Conservation (phyloP, 1,140 invertebrate species). For the Cylas formicarius region DNA sequence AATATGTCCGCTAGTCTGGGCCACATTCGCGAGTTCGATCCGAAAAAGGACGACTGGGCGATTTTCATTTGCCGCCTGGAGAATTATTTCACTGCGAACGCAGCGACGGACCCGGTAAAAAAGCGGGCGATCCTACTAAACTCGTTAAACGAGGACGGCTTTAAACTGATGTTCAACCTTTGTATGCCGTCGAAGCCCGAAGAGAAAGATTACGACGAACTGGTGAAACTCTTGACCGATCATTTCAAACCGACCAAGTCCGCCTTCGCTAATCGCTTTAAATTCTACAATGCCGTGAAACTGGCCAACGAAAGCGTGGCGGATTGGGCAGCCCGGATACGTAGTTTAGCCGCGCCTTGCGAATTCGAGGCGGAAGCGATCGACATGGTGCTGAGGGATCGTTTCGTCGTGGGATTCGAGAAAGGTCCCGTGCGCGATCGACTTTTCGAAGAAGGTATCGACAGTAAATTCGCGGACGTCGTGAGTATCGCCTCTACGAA, state of each 20-base stretch:
- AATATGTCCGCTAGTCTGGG: constrained; percentile 4
- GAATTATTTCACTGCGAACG: constrained; percentile 10
- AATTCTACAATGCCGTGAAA: constrained; percentile 11
- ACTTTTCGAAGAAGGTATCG: constrained; percentile 10
- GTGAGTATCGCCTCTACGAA: not conserved
- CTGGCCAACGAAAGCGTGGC: not conserved
- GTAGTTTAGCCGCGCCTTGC: constrained; percentile 7
- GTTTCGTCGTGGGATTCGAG: constrained; percentile 8
- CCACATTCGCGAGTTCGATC: constrained; percentile 10
- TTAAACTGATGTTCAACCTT: constrained; percentile 8
- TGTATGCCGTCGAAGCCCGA: constrained; percentile 4
- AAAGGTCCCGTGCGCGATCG: constrained; percentile 3
- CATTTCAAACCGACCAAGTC: not conserved
- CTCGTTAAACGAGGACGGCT: constrained; percentile 3
- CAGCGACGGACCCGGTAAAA: constrained; percentile 1
- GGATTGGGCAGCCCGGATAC: constrained; percentile 9
- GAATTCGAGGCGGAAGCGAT: constrained; percentile 5
- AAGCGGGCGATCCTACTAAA: constrained; percentile 10
- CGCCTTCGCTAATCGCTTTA: constrained; percentile 2
- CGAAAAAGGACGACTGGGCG: constrained; percentile 4
- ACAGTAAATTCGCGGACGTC: constrained; percentile 6
- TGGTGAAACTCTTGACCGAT: constrained; percentile 1
- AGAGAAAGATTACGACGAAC: not conserved
- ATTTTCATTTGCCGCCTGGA: constrained; percentile 8
- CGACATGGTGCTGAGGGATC: constrained; percentile 7